These are phyloP conservation scores for Salpingus planirostris DNA, from an alignment of 2,888 invertebrate genomes.

Conservation along the genomic window DNA sequence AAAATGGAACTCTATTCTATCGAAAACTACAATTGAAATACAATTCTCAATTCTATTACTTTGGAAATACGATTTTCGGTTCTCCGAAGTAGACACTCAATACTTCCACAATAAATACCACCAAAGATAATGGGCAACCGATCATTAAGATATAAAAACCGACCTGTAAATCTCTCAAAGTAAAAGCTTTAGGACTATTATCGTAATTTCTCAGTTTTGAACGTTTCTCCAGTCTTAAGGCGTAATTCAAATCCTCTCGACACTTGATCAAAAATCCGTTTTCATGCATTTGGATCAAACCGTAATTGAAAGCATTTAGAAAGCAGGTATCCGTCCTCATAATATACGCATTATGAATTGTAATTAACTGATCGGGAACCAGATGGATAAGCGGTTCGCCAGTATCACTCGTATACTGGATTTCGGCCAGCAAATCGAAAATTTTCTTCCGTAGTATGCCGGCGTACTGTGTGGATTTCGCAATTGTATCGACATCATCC, in stretches of 20 bases:
- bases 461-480: slow-evolving; percentile 18
- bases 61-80: too few relatives aligned
- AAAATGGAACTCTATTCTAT: too few relatives aligned
- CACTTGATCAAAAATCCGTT: slow-evolving; percentile 37
- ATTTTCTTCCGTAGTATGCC: slow-evolving; percentile 33
- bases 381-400: slow-evolving; percentile 39
- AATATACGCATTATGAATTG: slow-evolving; percentile 39
- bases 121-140: not conserved
- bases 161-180: not conserved
- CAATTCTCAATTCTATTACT: too few relatives aligned
- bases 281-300: slow-evolving; percentile 32
- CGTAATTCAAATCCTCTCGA: slow-evolving; percentile 29
- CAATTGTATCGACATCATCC: slow-evolving; percentile 11
- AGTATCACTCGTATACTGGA: slow-evolving; percentile 25
- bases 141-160: not conserved
- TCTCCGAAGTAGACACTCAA: too few relatives aligned
- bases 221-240: slow-evolving; percentile 6
- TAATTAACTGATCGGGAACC: slow-evolving; percentile 39
- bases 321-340: slow-evolving; percentile 39
- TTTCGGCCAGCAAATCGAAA: slow-evolving; percentile 25
- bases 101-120: too few relatives aligned
- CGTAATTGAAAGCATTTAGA: slow-evolving; percentile 30
- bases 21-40: too few relatives aligned
- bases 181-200: not conserved
- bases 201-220: not conserved